Evolutionary conservation across 2,888 invertebrate genomes (phyloP), one percentile per base, ranked within the genome.

Genomic region (Entomobrya multifasciata): DNA sequence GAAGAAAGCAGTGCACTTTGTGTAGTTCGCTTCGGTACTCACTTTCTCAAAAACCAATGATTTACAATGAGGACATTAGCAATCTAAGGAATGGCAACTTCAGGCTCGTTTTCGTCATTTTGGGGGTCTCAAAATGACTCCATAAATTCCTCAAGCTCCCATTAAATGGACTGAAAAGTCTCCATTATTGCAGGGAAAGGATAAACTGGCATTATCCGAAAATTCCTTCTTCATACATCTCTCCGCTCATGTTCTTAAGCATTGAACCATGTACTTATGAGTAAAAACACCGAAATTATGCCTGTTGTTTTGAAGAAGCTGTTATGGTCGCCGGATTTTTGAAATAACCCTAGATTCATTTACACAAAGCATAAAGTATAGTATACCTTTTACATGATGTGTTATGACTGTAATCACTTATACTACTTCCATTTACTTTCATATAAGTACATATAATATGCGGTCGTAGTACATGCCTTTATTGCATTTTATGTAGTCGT

Each of bases 111-210:
- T 87, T 87, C 88, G 88, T 90, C 90, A 90, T 90, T 90, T 88
- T 78, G 78, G 86, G 85, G 87, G 74, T 88, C 85, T 86, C 86
- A 77, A 87, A 90, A 89, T 90, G 88, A 90, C 88, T 88, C 89
- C 89, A 90, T 90, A 90, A 90, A 90, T 90, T 88, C 87, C 84
- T 89, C 88, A 86, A 87, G 84, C 90, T 87, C 87, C 89, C 90
- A 90, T 90, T 90, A 90, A 90, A 90, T 90, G 90, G 89, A 90
- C 90, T 90, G 89, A 88, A 89, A 90, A 90, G 90, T 90, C 90
- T 90, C 90, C 89, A 90, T 90, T 90, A 90, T 90, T 90, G 86
- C 88, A 76, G 60, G 80, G 87, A 88, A 89, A 88, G 89, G 87
- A 89, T 89, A 85, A 85, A 85, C 85, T 79, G 62, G 72, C 85